Conservation (phyloP, 2,888 invertebrate genomes). For the Stenoptilia bipunctidactyla region DNA sequence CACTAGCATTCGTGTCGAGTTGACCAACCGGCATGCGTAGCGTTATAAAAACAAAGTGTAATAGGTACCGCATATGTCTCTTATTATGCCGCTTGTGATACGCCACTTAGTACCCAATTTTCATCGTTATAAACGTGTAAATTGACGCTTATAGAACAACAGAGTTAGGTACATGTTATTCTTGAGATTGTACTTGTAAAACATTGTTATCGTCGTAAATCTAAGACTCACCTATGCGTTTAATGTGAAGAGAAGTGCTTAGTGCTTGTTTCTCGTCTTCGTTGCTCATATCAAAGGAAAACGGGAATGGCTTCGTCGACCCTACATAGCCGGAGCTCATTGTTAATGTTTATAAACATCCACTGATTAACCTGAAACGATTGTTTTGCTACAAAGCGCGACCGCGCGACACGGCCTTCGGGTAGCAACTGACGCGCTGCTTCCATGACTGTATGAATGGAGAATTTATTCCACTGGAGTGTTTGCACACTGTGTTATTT, state of each 20-base stretch:
- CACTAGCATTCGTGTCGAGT: no score
- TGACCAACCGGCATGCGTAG: no score
- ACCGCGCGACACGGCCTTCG: neutral
- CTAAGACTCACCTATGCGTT: conserved; percentile 44
- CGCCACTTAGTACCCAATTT: no score
- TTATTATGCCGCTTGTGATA: no score
- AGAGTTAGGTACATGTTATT: neutral
- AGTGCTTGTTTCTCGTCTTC: conserved; percentile 46
- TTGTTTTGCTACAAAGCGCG: neutral
- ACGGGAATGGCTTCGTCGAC: conserved; percentile 61
- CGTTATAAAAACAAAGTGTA: neutral
- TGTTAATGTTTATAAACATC: neutral
- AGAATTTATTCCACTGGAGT: no score
- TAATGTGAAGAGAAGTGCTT: conserved; percentile 40
- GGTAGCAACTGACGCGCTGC: neutral
- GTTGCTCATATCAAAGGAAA: conserved; percentile 60
- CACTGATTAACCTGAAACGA: neutral
- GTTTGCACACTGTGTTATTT: no score
- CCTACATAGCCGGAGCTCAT: conserved; percentile 62
- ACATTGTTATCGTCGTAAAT: neutral
- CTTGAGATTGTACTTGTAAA: neutral
- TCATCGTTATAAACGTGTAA: no score
- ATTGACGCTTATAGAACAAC: no score
- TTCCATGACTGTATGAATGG: no score
- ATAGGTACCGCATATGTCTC: no score